Base-by-base conservation (phyloP, 1,140 invertebrate genomes). In the Neodiprion virginianus region DNA sequence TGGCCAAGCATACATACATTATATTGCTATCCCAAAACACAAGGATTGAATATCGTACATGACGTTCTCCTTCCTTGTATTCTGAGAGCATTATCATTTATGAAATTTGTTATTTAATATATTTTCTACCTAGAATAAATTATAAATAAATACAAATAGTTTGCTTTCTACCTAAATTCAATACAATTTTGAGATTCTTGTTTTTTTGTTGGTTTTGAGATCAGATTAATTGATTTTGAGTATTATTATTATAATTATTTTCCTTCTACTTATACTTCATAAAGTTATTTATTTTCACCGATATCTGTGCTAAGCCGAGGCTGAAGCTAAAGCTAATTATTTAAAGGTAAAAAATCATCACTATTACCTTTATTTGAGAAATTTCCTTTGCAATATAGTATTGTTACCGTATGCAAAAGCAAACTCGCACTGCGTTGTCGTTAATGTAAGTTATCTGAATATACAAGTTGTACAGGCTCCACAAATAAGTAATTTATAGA, bases 81-180 rank as follows among this genome's bases (percentile, higher is more conserved):
- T 40, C 28, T 40, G 61, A 72, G 72, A 74, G 69, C 72, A 72
- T 76, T 71, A 69, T 72, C 67, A 65, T 75, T 77, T 21, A 72
- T 74, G 69, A 67, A 85, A 86, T 85, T 84, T 79, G 75, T 86
- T 84, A 84, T 83, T 86, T 84, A 81, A 83, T 86, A 85, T 85
- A 84, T 85, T 85, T 81, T 86, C 85, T 87, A 87, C 82, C 86
- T 88, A 88, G 76, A 88, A 88, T 88, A 88, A 88, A 88, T 88
- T 88, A 88, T 83, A 85, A 88, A 88, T 88, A 88, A 88, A 88
- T 88, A 87, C 77, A 85, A 84, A 85, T 86, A 87, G 82, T 83
- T 86, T 82, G 83, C 75, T 81, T 84, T 79, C 86, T 88, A 88
- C 84, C 87, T 88, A 88, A 88, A 87, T 88, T 87, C 78, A 84